Evolutionary conservation across 37 sponge, comb jelly and placozoan species (phyloP).

Genomic region (Tethya wilhelma): DNA sequence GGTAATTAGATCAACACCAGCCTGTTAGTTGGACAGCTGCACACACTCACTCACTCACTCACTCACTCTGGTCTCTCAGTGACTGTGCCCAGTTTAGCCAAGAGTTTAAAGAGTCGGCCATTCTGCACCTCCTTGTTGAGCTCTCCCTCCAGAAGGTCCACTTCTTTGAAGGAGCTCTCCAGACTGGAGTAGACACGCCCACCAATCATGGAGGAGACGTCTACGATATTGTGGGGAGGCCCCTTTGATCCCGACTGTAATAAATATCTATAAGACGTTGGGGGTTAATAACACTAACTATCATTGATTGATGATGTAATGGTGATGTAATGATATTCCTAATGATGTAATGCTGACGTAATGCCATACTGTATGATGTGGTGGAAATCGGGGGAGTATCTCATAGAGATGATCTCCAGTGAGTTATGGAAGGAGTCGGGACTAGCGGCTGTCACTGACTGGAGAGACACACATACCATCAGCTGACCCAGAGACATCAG

Average conservation of each 20-base stretch:
- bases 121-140: slow-evolving; percentile 87
- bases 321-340: neutral
- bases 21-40: too few relatives aligned
- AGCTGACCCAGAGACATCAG: slow-evolving; percentile 70
- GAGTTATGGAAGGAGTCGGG: slow-evolving; percentile 42
- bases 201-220: slow-evolving; percentile 76
- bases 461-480: slow-evolving; percentile 67
- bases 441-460: slow-evolving; percentile 58
- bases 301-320: neutral
- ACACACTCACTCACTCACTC: neutral
- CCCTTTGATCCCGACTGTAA: slow-evolving; percentile 33
- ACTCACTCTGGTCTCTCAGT: slow-evolving; percentile 89
- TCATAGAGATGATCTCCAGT: slow-evolving; percentile 35
- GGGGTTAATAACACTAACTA: neutral
- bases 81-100: slow-evolving; percentile 82
- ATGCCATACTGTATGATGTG: slow-evolving; percentile 57
- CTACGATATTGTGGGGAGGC: slow-evolving; percentile 63
- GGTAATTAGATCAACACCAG: too few relatives aligned
- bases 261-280: slow-evolving; percentile 42
- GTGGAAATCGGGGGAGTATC: slow-evolving; percentile 56
- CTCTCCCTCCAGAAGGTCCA: slow-evolving; percentile 72
- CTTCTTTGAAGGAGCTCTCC: slow-evolving; percentile 38
- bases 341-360: neutral
- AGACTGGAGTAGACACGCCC: slow-evolving; percentile 61
- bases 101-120: slow-evolving; percentile 80